phyloP scores from a whole-genome alignment of 2,888 invertebrate species.

The Drosophila mulleri region DNA sequence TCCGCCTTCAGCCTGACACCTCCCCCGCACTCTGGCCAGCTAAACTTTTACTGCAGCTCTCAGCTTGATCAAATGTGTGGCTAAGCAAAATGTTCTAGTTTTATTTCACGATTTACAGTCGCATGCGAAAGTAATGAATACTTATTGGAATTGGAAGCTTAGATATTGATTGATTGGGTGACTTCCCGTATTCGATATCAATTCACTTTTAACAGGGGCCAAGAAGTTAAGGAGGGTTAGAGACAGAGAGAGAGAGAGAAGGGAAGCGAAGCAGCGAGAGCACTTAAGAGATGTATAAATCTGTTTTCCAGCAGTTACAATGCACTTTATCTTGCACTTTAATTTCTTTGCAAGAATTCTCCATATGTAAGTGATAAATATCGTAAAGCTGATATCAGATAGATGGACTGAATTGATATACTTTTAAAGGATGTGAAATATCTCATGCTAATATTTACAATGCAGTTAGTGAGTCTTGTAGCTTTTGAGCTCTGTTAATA shows the following conservation, averaged over 20 bases:
- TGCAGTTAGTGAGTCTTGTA: background rate
- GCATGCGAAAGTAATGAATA: slow-evolving; percentile 7
- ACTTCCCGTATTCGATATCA: background rate
- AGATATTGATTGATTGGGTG: slow-evolving; percentile 1
- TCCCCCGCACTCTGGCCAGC: background rate
- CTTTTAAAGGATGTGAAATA: background rate
- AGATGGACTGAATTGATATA: background rate
- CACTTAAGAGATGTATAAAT: background rate
- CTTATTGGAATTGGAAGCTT: slow-evolving; percentile 9
- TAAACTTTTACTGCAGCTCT: slow-evolving; percentile 14
- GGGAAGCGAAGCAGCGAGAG: no score
- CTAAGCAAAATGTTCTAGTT: slow-evolving; percentile 21
- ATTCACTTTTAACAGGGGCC: background rate
- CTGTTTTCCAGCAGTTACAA: background rate
- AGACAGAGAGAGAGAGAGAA: background rate
- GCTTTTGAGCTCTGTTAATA: background rate
- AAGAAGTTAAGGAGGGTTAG: background rate
- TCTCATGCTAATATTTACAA: background rate
- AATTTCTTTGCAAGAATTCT: background rate
- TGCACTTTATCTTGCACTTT: background rate
- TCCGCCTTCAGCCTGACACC: no score
- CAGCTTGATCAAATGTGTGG: slow-evolving; percentile 15
- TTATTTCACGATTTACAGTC: background rate
- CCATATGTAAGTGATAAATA: background rate
- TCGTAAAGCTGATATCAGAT: background rate